Base-by-base conservation (phyloP, 2,113 vertebrate genomes). In the Gymnarchus niloticus region DNA sequence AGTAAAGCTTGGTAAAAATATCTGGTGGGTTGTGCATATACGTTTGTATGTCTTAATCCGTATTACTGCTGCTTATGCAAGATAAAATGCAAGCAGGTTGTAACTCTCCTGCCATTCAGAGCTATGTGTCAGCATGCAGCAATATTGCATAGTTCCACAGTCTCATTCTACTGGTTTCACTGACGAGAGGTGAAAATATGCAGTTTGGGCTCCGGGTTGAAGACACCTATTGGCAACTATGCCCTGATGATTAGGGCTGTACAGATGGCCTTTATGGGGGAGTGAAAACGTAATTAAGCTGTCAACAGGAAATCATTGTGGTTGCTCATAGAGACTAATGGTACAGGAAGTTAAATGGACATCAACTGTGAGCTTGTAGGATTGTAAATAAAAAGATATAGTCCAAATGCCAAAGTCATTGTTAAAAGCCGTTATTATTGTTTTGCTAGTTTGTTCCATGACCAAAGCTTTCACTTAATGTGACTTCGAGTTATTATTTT, bases 281-380 rank as follows among this genome's bases (percentile, higher is more conserved):
- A 81, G 48, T 65, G 57, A 33, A 61, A 46, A 61, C 41, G n/a
- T 59, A 65, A 61, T 61, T 61, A 23, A 23, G 23, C 23, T 61
- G 56, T 65, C 83, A 84, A 23, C 57, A 48, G 41, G 56, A 61
- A 61, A 84, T 37, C 44, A 48, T 49, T 84, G 12, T 61, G 56
- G 21, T 84, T 57, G 51, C 59, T 83, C 82, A 83, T 57, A 59
- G 23, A 46, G 56, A 83, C 54, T 59, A 37, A 59, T 46, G 56
- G 37, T 46, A 19, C 21, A 33, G 83, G 57, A 41, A 21, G 37
- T 17, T 25, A 56, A 57, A 61, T 0, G 56, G 59, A 28, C 83
- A 65, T 28, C 56, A 48, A 84, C n/a, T 21, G 6, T 17, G 46
- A 44, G 57, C 56, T 56, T 33, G 44, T 51, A 21, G 77, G 25